Percentiles rank a stretch among this genome's conserved stretches.
phyloP scores from a whole-genome alignment of 2,113 vertebrate genomes.

The Silurus meridionalis region DNA sequence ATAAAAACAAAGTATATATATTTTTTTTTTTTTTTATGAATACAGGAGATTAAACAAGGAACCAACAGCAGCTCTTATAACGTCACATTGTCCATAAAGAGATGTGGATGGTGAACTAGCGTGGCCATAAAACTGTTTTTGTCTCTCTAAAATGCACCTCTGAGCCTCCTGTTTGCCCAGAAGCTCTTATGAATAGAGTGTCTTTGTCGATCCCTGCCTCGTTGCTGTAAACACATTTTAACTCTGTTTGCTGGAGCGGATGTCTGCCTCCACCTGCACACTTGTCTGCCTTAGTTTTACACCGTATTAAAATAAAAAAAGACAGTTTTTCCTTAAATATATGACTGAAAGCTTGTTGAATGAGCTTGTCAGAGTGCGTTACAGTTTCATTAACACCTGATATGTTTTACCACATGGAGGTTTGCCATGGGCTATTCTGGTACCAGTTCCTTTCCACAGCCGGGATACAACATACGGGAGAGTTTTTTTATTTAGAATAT shows the following conservation, averaged over 20 bases:
- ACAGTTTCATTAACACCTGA: not conserved
- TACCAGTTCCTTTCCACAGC: not conserved
- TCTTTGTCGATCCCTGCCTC: constrained; percentile 53
- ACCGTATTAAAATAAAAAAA: not conserved
- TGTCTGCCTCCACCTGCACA: constrained; percentile 51
- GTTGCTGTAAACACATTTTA: constrained; percentile 59
- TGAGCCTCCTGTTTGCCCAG: constrained; percentile 47
- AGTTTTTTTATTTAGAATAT: not conserved
- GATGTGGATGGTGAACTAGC: constrained; percentile 68
- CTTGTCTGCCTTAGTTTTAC: constrained; percentile 31
- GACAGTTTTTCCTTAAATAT: constrained; percentile 1
- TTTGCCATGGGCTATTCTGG: not conserved
- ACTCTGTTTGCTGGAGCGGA: constrained; percentile 48
- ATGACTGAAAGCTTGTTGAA: constrained; percentile 6
- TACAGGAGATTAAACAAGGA: not conserved
- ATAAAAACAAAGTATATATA: not conserved
- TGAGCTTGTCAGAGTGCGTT: not conserved
- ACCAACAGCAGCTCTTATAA: constrained; percentile 45
- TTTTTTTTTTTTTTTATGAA: not conserved
- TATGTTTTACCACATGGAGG: not conserved
- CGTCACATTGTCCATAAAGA: constrained; percentile 61
- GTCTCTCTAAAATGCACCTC: constrained; percentile 55
- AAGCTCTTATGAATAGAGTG: constrained; percentile 54
- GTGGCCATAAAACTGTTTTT: constrained; percentile 69
- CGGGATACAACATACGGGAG: not conserved